Base-by-base conservation (phyloP, 2,888 invertebrate species). In the Cyrtodaria siliqua region DNA sequence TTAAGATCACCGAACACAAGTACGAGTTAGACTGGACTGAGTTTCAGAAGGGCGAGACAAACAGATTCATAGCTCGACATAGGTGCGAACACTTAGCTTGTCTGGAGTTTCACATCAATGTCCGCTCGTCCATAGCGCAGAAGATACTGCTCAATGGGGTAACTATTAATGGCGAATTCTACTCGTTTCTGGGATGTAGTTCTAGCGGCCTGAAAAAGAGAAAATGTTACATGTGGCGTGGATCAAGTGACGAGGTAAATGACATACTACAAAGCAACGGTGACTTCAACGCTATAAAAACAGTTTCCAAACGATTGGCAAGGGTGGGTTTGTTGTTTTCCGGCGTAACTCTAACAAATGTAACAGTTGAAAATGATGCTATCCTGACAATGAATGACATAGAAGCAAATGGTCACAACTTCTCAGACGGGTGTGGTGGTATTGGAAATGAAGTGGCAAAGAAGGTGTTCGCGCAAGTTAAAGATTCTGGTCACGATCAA, bases 181-280 rank as follows among this genome's bases (percentile, higher is more conserved):
- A 80, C 55, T 29, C 49, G 14, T 80, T 76, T 50, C 57, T 80
- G 2, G 80, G 76, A 2, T 80, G 80, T 47, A 80, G 76, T 57
- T 61, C 69, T 14, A 66, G 29, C 18, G 80, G 80, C 47, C 33
- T 76, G 18, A 80, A 80, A 55, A 26, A 61, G 1, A 55, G 80
- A 33, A 76, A 72, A 68, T 80, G 80, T 52, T 76, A 61, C n/a
- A 55, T 80, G 67, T 80, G 66, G 70, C 26, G 62, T 38, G 80
- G 80, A 8, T 47, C 23, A 3, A 24, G 24, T 16, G 8, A 47
- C 3, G 67, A 76, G 12, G 76, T 57, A 1, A 27, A 53, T 12
- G 20, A 27, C 9, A 67, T 73, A 47, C 27, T 80, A 8, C 9
- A 61, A 50, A n/a, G 44, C n/a, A 61, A 68, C 47, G 80, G 80